phyloP scores from a whole-genome alignment of 2,113 vertebrate species.

The pig (Sus scrofa) region DNA sequence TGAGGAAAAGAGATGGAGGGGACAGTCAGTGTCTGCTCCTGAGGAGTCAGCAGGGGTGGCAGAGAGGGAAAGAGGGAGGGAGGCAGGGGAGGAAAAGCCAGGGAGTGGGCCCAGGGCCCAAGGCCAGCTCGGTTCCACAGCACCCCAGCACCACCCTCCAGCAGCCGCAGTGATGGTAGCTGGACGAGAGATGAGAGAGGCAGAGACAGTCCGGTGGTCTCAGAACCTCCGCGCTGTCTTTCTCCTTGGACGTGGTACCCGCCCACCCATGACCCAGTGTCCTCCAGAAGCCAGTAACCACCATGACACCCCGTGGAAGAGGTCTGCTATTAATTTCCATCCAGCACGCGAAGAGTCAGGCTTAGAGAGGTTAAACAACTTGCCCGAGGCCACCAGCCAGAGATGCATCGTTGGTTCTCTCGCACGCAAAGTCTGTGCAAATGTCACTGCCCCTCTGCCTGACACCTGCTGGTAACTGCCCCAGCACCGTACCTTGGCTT shows the following conservation, averaged over 20 bases:
- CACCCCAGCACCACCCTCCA: neutral
- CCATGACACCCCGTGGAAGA: neutral
- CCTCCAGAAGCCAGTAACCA: accelerated
- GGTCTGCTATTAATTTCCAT: neutral
- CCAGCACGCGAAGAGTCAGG: accelerated
- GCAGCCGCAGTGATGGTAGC: accelerated
- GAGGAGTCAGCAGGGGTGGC: constrained; percentile 79
- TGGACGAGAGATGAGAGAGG: neutral
- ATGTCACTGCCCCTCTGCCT: neutral
- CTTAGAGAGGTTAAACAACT: neutral
- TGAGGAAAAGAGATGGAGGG: constrained; percentile 98
- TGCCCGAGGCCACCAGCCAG: neutral
- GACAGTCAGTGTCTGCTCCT: constrained; percentile 94
- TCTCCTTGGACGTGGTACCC: neutral
- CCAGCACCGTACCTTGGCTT: neutral
- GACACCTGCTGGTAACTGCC: neutral
- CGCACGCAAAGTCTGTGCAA: neutral
- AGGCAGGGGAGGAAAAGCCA: constrained; percentile 87
- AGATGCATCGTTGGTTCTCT: neutral
- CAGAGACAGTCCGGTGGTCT: neutral
- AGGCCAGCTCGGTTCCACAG: neutral
- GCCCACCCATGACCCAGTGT: neutral
- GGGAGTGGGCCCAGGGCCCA: constrained; percentile 80
- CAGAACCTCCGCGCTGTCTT: neutral
- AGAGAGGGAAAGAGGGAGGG: constrained; percentile 88